Percentiles rank a stretch among this genome's conserved stretches.
Conservation (phyloP, 2,113 vertebrate species). For the Tragelaphus strepsiceros region DNA sequence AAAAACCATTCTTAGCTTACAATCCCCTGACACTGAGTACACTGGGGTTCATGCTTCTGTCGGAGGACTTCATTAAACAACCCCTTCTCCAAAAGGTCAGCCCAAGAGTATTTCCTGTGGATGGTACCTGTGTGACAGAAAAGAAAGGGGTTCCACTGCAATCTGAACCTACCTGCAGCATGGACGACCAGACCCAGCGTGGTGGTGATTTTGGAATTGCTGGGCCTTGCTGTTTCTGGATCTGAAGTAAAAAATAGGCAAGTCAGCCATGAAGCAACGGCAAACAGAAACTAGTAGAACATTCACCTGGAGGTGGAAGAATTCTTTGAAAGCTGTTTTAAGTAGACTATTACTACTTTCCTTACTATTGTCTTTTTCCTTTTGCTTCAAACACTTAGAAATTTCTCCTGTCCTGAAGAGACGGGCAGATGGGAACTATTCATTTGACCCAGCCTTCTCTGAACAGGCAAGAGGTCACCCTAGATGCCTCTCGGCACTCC, state of each 20-base stretch:
- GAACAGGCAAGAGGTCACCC: background rate
- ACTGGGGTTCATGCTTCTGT: background rate
- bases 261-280: background rate
- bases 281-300: slow-evolving; percentile 22
- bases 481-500: background rate
- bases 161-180: slow-evolving; percentile 87
- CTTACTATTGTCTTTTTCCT: background rate
- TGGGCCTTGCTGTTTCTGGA: slow-evolving; percentile 89
- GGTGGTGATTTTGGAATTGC: slow-evolving; percentile 96
- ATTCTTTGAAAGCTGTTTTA: slow-evolving; percentile 14
- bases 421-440: background rate
- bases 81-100: background rate
- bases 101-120: background rate
- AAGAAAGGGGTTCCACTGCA: background rate
- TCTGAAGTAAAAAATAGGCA: slow-evolving; percentile 81
- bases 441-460: background rate
- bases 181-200: slow-evolving; percentile 97
- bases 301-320: background rate
- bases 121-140: background rate
- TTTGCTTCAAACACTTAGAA: background rate
- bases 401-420: background rate
- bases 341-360: background rate
- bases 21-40: background rate
- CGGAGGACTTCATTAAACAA: background rate
- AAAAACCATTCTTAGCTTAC: background rate